A percentile compares a stretch with the other conserved stretches of the same genome.
Evolutionary conservation across 2,888 invertebrate genomes (phyloP).

Genomic region (Tenthredo scrophulariae): DNA sequence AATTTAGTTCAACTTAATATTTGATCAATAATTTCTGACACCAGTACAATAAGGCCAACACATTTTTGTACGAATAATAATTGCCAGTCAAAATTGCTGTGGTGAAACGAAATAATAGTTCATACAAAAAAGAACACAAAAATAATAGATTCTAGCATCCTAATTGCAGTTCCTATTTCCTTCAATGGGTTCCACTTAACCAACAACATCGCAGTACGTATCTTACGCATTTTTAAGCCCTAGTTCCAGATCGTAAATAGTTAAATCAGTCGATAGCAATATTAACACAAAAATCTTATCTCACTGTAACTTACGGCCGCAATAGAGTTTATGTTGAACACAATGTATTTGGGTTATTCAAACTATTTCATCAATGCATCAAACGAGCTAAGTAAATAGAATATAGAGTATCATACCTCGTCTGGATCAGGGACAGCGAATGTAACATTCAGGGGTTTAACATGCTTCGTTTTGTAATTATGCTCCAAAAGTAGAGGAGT

Average conservation of each 20-base stretch:
- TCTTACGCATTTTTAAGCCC: constrained; percentile 10
- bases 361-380: constrained; percentile 36
- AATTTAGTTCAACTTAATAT: neutral
- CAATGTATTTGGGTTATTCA: constrained; percentile 51
- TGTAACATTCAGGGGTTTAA: constrained; percentile 92
- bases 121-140: neutral
- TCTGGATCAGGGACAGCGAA: constrained; percentile 92
- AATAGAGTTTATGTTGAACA: constrained; percentile 33
- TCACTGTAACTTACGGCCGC: neutral
- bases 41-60: neutral
- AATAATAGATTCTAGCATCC: neutral
- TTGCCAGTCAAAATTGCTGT: neutral
- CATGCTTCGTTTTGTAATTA: constrained; percentile 91
- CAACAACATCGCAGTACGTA: neutral
- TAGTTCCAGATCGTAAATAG: neutral
- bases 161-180: neutral
- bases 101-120: neutral
- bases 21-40: neutral
- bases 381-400: neutral
- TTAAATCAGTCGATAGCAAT: constrained; percentile 7
- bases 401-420: constrained; percentile 81
- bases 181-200: neutral
- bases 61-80: neutral
- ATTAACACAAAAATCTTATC: constrained; percentile 7
- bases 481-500: constrained; percentile 94